Conservation (phyloP, 53 echinoderm and acorn worm species). For the Patiria pectinifera region DNA sequence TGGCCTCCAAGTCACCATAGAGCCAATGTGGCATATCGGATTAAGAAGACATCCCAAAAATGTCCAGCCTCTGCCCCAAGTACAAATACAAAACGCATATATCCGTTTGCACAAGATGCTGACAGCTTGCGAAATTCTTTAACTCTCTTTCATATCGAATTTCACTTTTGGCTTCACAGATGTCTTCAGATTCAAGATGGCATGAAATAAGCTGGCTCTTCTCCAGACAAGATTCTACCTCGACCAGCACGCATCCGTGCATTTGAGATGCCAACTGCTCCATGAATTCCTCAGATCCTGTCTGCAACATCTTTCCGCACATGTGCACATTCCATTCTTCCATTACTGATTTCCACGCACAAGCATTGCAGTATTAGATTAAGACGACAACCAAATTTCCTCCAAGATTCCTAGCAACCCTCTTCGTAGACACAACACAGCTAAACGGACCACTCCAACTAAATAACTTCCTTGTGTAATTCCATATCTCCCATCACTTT, state of each 20-base stretch:
- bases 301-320: background rate
- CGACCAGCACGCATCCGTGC: background rate
- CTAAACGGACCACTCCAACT: background rate
- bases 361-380: background rate
- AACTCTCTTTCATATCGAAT: background rate
- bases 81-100: too few relatives aligned
- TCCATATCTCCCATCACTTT: too few relatives aligned
- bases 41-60: background rate
- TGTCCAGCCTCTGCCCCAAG: background rate
- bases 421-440: background rate
- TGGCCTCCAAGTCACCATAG: background rate
- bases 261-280: background rate
- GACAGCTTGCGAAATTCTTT: too few relatives aligned
- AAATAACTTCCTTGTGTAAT: background rate
- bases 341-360: background rate
- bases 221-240: too few relatives aligned
- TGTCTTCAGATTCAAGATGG: background rate
- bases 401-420: background rate
- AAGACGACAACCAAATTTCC: background rate
- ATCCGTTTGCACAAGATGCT: too few relatives aligned
- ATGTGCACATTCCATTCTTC: background rate
- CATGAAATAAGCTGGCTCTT: background rate
- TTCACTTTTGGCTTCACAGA: background rate
- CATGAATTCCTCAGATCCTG: background rate
- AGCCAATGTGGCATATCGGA: background rate